These are phyloP conservation scores for Drosophila prostipennis DNA, from an alignment of 2,888 invertebrate genomes.

Conservation along the genomic window DNA sequence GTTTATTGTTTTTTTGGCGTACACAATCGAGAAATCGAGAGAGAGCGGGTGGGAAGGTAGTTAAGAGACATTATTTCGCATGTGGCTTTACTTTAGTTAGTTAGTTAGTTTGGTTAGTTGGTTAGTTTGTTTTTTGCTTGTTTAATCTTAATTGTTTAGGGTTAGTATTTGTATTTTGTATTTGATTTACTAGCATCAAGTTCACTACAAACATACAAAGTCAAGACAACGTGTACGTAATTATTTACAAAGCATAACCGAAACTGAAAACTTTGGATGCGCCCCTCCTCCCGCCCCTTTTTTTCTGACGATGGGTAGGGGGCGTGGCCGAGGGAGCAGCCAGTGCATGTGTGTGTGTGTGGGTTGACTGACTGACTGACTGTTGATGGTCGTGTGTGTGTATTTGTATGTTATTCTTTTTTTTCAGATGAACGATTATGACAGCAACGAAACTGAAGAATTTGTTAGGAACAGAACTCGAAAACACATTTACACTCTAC, in stretches of 20 bases:
- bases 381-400: slow-evolving; percentile 36
- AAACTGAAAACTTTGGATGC: slow-evolving; percentile 64
- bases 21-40: slow-evolving; percentile 56
- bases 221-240: slow-evolving; percentile 75
- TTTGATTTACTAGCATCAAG: slow-evolving; percentile 64
- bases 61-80: slow-evolving; percentile 65
- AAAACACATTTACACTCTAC: slow-evolving; percentile 77
- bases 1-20: slow-evolving; percentile 7
- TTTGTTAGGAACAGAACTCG: slow-evolving; percentile 71
- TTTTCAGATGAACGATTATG: slow-evolving; percentile 42
- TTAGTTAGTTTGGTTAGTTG: slow-evolving; percentile 42
- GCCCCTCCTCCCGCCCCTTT: slow-evolving; percentile 32
- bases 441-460: slow-evolving; percentile 77
- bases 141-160: slow-evolving; percentile 59
- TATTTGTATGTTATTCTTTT: slow-evolving; percentile 7
- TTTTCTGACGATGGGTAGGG: background rate
- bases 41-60: slow-evolving; percentile 78
- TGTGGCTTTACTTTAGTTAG: slow-evolving; percentile 46
- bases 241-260: slow-evolving; percentile 77
- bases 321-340: slow-evolving; percentile 47
- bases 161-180: slow-evolving; percentile 65
- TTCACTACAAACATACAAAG: slow-evolving; percentile 80
- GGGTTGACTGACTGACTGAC: slow-evolving; percentile 2
- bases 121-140: slow-evolving; percentile 50
- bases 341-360: slow-evolving; percentile 13